Percentiles rank a stretch among this genome's conserved stretches.
phyloP scores from a whole-genome alignment of 2,113 vertebrate species.

The Micronycteris hirsuta region DNA sequence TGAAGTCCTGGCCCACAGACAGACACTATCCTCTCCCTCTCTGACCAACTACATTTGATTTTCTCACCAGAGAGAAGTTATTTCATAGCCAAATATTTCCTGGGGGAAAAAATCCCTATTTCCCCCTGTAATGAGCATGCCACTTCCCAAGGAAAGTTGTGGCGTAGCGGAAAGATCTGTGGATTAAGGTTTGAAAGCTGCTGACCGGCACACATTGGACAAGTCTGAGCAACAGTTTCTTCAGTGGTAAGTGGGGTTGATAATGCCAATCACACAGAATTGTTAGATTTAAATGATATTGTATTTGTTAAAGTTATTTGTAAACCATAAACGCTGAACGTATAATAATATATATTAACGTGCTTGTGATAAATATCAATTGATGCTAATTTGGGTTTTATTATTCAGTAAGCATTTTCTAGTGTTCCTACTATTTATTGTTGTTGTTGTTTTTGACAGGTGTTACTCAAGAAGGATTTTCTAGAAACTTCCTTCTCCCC shows the following conservation, averaged over 20 bases:
- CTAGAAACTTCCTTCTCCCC: not conserved
- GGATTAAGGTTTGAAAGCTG: not conserved
- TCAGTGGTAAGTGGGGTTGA: not conserved
- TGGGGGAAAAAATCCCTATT: not conserved
- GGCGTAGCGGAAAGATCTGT: not conserved
- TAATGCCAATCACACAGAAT: not conserved
- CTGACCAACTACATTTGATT: not conserved
- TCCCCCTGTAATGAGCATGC: not conserved
- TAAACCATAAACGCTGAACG: not conserved
- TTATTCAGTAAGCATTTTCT: slow-evolving; percentile 9
- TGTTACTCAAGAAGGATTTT: slow-evolving; percentile 17
- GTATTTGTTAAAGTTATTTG: slow-evolving; percentile 24
- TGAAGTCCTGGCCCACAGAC: not conserved
- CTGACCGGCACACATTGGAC: not conserved
- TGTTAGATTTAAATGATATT: not conserved
- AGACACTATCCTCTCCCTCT: not conserved
- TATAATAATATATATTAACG: not conserved
- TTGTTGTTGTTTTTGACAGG: not conserved
- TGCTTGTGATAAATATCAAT: not conserved
- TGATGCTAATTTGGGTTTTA: slow-evolving; percentile 1
- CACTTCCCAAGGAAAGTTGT: not conserved
- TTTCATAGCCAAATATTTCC: not conserved
- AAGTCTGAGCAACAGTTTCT: slow-evolving; percentile 5
- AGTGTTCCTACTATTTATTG: not conserved
- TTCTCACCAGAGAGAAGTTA: slow-evolving; percentile 9